These are phyloP conservation scores for Trichopoda pennipes DNA, from an alignment of 2,888 invertebrate genomes.

Conservation along the genomic window DNA sequence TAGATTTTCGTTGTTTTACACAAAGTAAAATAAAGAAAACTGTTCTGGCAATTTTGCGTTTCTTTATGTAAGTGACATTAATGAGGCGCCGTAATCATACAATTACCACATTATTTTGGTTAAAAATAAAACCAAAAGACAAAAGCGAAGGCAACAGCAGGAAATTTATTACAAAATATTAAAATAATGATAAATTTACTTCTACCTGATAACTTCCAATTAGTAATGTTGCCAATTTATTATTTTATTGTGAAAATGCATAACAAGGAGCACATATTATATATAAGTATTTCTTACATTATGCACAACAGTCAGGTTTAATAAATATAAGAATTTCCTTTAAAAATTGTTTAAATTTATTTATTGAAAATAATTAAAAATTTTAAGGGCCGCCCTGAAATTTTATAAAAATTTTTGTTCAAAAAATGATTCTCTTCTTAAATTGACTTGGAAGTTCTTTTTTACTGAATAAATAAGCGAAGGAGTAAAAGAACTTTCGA, in stretches of 20 bases:
- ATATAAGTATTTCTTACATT: background rate
- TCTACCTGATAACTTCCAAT: conserved; percentile 53
- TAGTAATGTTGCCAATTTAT: conserved; percentile 51
- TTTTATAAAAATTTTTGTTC: too few species aligned
- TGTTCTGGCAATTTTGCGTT: conserved; percentile 51
- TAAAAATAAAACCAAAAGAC: conserved; percentile 31
- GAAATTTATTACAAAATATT: conserved; percentile 51
- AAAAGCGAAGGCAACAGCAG: background rate
- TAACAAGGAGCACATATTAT: background rate
- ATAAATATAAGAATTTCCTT: background rate
- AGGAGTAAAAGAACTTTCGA: too few species aligned
- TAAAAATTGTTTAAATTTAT: background rate
- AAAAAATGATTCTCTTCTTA: too few species aligned
- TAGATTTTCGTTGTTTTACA: conserved; percentile 1
- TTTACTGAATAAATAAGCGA: too few species aligned
- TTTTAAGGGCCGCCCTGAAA: too few species aligned
- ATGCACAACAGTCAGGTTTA: background rate
- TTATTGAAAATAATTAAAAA: background rate
- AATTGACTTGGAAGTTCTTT: too few species aligned
- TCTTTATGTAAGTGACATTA: conserved; percentile 60
- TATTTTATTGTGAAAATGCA: conserved; percentile 14
- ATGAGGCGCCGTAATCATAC: conserved; percentile 66
- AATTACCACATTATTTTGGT: conserved; percentile 62
- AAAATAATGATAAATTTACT: conserved; percentile 45
- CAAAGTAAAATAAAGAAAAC: conserved; percentile 19